Conservation (phyloP, 2,888 invertebrate genomes). For the Plusia festucae region DNA sequence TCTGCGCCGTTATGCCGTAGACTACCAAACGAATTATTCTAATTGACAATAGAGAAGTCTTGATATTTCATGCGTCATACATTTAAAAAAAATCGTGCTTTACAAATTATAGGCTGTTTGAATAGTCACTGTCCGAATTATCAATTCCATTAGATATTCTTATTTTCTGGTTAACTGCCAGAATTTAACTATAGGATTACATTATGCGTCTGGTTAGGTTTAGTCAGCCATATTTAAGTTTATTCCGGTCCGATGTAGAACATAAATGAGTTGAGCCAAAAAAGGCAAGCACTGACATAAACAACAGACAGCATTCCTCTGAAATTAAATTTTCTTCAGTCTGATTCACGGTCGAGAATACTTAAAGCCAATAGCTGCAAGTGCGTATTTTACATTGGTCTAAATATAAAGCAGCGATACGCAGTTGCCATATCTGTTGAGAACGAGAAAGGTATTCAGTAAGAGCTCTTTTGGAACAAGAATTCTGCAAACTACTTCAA, state of each 20-base stretch:
- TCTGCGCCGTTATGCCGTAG: background rate
- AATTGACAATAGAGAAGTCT: constrained; percentile 1
- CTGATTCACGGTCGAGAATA: constrained; percentile 47
- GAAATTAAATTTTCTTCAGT: constrained; percentile 38
- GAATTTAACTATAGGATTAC: background rate
- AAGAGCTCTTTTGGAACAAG: constrained; percentile 46
- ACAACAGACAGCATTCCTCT: constrained; percentile 37
- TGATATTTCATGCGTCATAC: background rate
- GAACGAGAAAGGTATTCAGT: constrained; percentile 51
- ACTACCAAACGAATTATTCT: background rate
- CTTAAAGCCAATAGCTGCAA: constrained; percentile 27
- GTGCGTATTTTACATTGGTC: constrained; percentile 47
- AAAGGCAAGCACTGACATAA: constrained; percentile 12
- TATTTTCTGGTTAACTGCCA: too few species aligned
- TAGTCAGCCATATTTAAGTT: background rate
- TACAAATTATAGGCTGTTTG: background rate
- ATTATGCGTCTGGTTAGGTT: background rate
- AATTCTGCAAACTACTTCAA: constrained; percentile 28
- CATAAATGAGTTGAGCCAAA: constrained; percentile 3
- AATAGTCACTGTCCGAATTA: background rate
- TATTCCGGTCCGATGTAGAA: constrained; percentile 1
- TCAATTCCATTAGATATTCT: background rate
- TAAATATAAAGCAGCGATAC: constrained; percentile 64
- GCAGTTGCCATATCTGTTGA: constrained; percentile 61
- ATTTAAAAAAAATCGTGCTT: background rate